Evolutionary conservation across 2,888 invertebrate genomes (phyloP).

Genomic region (Caenorhabditis wallacei): DNA sequence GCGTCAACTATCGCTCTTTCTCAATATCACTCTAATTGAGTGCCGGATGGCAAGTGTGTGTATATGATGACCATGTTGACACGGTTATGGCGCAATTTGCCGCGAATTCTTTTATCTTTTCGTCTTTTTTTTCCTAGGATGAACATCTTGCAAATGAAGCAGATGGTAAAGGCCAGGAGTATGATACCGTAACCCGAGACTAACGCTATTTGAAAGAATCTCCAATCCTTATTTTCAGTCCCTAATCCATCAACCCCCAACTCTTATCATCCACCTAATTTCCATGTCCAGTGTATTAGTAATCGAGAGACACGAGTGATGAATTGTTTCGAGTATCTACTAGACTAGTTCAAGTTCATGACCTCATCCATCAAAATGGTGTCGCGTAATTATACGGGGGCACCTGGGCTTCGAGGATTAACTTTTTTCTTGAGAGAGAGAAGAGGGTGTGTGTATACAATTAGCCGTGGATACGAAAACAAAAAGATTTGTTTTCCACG

Average conservation of each 20-base stretch:
- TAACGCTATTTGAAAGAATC: neutral
- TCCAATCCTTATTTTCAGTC: neutral
- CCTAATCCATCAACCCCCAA: neutral
- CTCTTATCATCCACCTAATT: neutral
- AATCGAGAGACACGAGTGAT: neutral
- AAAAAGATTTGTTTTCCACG: too few relatives aligned
- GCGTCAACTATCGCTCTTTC: constrained; percentile 39
- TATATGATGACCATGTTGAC: constrained; percentile 40
- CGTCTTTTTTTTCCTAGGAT: neutral
- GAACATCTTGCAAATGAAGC: constrained; percentile 26
- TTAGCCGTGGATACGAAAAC: too few relatives aligned
- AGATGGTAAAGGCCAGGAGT: constrained; percentile 29
- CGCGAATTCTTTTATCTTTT: constrained; percentile 46
- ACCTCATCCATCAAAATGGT: constrained; percentile 22
- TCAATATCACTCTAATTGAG: constrained; percentile 49
- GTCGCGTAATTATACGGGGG: constrained; percentile 3
- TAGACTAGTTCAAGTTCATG: constrained; percentile 9
- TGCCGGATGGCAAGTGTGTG: constrained; percentile 50
- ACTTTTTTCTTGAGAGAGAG: neutral
- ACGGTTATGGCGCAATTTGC: constrained; percentile 49
- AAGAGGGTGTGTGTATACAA: too few relatives aligned
- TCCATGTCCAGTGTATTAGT: neutral
- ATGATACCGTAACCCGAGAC: constrained; percentile 46
- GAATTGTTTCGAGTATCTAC: neutral
- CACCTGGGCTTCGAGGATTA: neutral